phyloP scores from a whole-genome alignment of 2,888 invertebrate species.

The Meiosimyza decipiens region DNA sequence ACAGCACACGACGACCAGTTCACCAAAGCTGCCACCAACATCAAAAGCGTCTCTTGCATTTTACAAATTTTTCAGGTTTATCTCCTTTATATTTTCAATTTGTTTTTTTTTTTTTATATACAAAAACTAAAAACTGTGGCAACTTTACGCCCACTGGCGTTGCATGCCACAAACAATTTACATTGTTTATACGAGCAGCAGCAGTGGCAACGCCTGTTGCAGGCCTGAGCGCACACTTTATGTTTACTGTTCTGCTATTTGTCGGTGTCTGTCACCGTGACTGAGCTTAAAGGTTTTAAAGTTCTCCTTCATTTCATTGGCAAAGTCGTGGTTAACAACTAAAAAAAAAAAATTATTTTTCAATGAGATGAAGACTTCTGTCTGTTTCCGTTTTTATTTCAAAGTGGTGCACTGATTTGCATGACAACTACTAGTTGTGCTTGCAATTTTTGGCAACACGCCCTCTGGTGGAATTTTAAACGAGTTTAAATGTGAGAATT shows the following conservation, averaged over 20 bases:
- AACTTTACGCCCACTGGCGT: slow-evolving; percentile 24
- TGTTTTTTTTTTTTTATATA: neutral
- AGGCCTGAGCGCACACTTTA: too few relatives aligned
- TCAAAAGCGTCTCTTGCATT: neutral
- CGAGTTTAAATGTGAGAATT: too few relatives aligned
- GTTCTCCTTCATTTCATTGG: neutral
- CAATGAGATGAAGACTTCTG: too few relatives aligned
- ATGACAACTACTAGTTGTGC: neutral
- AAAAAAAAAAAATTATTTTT: too few relatives aligned
- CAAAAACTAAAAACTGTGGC: neutral
- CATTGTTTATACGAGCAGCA: too few relatives aligned
- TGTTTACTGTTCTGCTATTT: too few relatives aligned
- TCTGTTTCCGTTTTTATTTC: neutral
- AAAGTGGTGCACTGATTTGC: slow-evolving; percentile 9
- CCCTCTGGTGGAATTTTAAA: too few relatives aligned
- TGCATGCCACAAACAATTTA: slow-evolving; percentile 13
- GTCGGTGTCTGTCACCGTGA: too few relatives aligned
- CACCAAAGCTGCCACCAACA: neutral
- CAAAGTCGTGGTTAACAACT: neutral
- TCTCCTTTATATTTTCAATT: neutral
- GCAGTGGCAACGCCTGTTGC: too few relatives aligned
- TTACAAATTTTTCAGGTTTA: neutral
- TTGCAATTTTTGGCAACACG: too few relatives aligned
- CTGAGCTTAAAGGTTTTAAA: neutral
- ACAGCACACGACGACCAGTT: neutral